Base-by-base conservation (phyloP, 92 coral and sea anemone genomes). In the Zoanthus gigantus region DNA sequence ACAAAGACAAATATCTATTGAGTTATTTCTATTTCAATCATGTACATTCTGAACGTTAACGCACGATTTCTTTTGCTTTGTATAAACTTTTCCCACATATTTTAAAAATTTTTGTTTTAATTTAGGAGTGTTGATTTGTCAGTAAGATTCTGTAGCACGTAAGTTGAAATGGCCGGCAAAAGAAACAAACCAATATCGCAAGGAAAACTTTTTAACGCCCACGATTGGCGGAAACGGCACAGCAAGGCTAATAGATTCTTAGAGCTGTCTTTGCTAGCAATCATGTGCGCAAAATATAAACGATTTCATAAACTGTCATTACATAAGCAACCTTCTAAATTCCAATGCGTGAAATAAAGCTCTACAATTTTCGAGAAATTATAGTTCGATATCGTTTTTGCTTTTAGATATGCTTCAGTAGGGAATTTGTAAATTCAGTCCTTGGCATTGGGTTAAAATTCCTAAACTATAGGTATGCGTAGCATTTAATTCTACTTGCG, bases 231-330 rank as follows among this genome's bases (percentile, higher is more conserved):
- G 85, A 81, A 81, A 81, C 47, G 47, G 29, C 61, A 44, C 75
- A 81, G 85, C 75, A 66, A 71, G 34, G 85, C 61, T 65, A 81
- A 81, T 81, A 81, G 85, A 81, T 81, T 81, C 74, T 65, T 31
- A 67, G 18, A 67, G 75, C 85, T 63, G 85, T 37, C 23, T 46
- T 28, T 71, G 44, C 32, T 58, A 18, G 75, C 74, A 65, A 37
- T 65, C 57, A 44, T 42, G 74, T 80, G 85, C 74, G 31, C 74
- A 66, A 34, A 53, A 48, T 52, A 46, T 65, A 66, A 79, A 79
- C 71, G 61, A 65, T 81, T 29, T 69, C 28, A 28, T 46, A 65
- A 81, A 81, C 47, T 46, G 37, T 60, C 75, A 42, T 65, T 46
- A 14, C 74, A 81, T 29, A 66, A 45, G n/a, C 46, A n/a, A 81